phyloP scores from a whole-genome alignment of 1,140 invertebrate genomes.

The Drosophila gunungcola region DNA sequence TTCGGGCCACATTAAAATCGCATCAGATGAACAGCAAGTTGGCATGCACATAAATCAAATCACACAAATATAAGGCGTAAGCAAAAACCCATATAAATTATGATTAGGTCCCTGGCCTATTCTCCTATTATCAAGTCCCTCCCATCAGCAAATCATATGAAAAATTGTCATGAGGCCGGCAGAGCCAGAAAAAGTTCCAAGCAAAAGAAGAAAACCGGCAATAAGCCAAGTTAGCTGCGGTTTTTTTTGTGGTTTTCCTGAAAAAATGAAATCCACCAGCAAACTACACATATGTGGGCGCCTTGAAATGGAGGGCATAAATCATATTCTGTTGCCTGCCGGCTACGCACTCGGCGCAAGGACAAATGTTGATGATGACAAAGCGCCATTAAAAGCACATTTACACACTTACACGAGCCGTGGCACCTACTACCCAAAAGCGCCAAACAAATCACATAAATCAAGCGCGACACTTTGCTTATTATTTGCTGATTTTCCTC shows the following conservation, averaged over 20 bases:
- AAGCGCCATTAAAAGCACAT: conserved; percentile 80
- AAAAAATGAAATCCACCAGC: conserved; percentile 13
- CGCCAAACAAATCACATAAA: conserved; percentile 76
- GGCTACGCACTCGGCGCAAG: conserved; percentile 75
- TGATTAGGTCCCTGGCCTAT: conserved; percentile 56
- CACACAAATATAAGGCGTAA: conserved; percentile 32
- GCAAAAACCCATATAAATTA: conserved; percentile 70
- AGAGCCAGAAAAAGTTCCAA: conserved; percentile 25
- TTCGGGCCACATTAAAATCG: conserved; percentile 51
- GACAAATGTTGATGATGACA: conserved; percentile 83
- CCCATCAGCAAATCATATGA: conserved; percentile 61
- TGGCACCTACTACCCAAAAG: conserved; percentile 63
- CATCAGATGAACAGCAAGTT: conserved; percentile 33
- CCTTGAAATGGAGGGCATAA: conserved; percentile 63
- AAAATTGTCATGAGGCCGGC: conserved; percentile 75
- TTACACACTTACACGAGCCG: conserved; percentile 57
- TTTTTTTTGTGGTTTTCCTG: conserved; percentile 50
- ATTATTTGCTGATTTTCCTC: conserved; percentile 78
- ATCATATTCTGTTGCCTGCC: conserved; percentile 67
- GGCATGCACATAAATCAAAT: conserved; percentile 62
- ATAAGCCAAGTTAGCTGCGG: conserved; percentile 60
- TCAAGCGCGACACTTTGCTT: conserved; percentile 79
- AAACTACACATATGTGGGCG: conserved; percentile 47
- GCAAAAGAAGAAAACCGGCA: conserved; percentile 29
- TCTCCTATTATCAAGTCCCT: conserved; percentile 54